Conservation (phyloP, 2,113 vertebrate genomes). For the Tretioscincus oriximinensis region DNA sequence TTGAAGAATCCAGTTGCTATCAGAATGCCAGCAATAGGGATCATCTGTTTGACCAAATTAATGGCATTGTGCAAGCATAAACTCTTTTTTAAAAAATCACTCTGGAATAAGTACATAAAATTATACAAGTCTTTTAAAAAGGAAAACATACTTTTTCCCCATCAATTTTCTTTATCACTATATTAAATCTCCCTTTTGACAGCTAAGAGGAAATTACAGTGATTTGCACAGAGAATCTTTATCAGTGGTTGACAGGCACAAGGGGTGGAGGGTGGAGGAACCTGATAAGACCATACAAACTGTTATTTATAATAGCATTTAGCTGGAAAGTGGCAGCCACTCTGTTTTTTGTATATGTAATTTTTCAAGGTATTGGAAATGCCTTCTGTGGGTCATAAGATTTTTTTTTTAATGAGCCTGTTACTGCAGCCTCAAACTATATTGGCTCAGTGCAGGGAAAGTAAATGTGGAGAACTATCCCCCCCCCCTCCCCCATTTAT, state of each 20-base stretch:
- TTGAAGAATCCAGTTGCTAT: constrained; percentile 39
- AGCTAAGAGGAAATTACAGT: constrained; percentile 69
- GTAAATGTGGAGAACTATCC: neutral
- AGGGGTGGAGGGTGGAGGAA: constrained; percentile 8
- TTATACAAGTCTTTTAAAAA: constrained; percentile 51
- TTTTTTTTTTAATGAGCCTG: constrained; percentile 43
- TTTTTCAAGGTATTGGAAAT: constrained; percentile 55
- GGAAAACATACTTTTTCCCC: constrained; percentile 47
- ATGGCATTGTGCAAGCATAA: constrained; percentile 28
- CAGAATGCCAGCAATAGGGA: constrained; percentile 12
- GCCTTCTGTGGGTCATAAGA: constrained; percentile 52
- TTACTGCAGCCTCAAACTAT: constrained; percentile 51
- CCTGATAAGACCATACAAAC: constrained; percentile 64
- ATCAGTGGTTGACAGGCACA: constrained; percentile 66
- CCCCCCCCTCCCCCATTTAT: neutral
- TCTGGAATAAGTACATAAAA: constrained; percentile 49
- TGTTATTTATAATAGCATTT: constrained; percentile 74
- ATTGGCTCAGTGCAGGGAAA: constrained; percentile 39
- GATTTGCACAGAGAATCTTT: constrained; percentile 74
- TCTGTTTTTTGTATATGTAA: constrained; percentile 63
- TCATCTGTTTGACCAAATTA: constrained; percentile 30
- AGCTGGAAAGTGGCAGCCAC: constrained; percentile 61
- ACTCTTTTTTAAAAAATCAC: constrained; percentile 37
- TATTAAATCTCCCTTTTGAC: constrained; percentile 71
- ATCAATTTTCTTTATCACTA: constrained; percentile 62